These are phyloP conservation scores for Melangyna quadrimaculata DNA, from an alignment of 2,888 invertebrate species.

Conservation along the genomic window DNA sequence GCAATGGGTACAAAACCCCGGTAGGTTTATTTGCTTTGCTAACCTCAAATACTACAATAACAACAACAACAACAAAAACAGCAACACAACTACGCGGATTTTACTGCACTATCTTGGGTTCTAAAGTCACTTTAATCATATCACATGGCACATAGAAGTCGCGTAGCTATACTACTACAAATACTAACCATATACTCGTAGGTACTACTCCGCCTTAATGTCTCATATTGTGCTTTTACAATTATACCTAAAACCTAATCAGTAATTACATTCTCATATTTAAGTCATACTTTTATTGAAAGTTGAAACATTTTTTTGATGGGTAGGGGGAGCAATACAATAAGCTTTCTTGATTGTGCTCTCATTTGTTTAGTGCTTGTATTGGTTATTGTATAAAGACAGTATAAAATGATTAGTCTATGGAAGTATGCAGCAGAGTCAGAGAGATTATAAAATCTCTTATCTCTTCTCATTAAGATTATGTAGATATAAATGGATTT, in stretches of 20 bases:
- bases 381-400: not conserved
- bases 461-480: not conserved
- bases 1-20: not conserved
- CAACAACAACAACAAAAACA: not conserved
- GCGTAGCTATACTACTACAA: not conserved
- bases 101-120: not conserved
- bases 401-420: not conserved
- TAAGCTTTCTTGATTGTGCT: slow-evolving; percentile 10
- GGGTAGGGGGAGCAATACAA: not conserved
- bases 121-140: slow-evolving; percentile 13
- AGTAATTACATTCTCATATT: slow-evolving; percentile 8
- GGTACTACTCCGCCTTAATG: slow-evolving; percentile 7
- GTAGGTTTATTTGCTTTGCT: not conserved
- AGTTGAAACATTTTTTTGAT: no score
- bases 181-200: not conserved
- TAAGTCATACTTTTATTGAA: not conserved
- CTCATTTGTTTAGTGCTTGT: not conserved
- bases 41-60: not conserved
- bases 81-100: no score
- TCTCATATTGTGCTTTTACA: slow-evolving; percentile 3
- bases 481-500: no score
- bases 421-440: not conserved
- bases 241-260: no score
- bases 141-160: not conserved
- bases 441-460: not conserved